Evolutionary conservation across 2,888 invertebrate species (phyloP).

Genomic region (Chironomus tentans): DNA sequence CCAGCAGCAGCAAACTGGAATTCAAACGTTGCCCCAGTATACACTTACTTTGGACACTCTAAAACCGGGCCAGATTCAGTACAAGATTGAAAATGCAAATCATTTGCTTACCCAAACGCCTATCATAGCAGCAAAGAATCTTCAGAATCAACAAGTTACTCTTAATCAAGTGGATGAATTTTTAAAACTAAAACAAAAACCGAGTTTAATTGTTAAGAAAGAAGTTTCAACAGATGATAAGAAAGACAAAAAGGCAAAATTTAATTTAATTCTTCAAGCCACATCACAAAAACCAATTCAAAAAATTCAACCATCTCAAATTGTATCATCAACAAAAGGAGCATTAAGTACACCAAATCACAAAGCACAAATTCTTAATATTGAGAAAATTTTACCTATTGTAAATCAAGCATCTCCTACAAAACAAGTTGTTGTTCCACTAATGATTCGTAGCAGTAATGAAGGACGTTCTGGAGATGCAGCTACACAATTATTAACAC

Average conservation of each 20-base stretch:
- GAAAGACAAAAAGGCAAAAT: constrained; percentile 37
- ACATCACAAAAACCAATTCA: constrained; percentile 33
- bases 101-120: constrained; percentile 28
- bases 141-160: constrained; percentile 29
- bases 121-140: not conserved
- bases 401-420: constrained; percentile 5
- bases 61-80: constrained; percentile 36
- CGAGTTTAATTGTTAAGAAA: not conserved
- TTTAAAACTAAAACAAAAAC: constrained; percentile 32
- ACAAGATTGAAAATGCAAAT: constrained; percentile 31
- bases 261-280: constrained; percentile 40
- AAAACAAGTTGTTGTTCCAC: not conserved
- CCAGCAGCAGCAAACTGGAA: constrained; percentile 28
- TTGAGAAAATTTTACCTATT: constrained; percentile 3
- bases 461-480: not conserved
- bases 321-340: not conserved
- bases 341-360: not conserved
- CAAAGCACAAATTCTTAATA: constrained; percentile 7
- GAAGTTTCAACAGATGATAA: constrained; percentile 27
- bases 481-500: not conserved
- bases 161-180: constrained; percentile 24
- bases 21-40: constrained; percentile 38
- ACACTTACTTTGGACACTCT: constrained; percentile 39
- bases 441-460: constrained; percentile 7
- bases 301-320: constrained; percentile 26